Evolutionary conservation across 2,797 vertebrate species (phyloP), one percentile per base, ranked within the genome.

Genomic region (Hydrolagus colliei): DNA sequence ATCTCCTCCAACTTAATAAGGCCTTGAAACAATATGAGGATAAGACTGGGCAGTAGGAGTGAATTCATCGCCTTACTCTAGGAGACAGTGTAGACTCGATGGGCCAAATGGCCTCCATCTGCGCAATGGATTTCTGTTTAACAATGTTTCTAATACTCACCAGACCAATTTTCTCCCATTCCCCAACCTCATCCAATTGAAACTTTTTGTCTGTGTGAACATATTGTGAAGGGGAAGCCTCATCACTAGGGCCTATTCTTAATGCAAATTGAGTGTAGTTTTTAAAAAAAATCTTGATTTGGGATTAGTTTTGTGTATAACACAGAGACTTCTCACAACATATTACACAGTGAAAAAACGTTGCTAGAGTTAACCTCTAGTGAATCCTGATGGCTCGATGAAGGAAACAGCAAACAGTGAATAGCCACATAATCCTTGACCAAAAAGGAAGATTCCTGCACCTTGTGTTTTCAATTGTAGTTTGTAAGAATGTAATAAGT

Each of bases 1-100:
- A 87, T 6, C 86, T 84, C 72, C 16, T 75, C 88, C 87, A 85
- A 86, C 89, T 89, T 89, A 88, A 73, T 87, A 88, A 90, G 89
- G 87, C 88, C 86, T 88, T 87, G 89, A 52, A 52, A 6, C 27
- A 1, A 6, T 52, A 52, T 52, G 41, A 6, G 41, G 41, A 52
- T 52, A 52, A 88, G 88, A 90, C 88, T 86, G 73, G 88, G 79
- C 89, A 41, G 27, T 88, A 88, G 3, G 41, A 73, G 22, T 18
- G 72, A 73, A 18, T 18, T 27, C 4, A 18, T 73, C 5, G 4
- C 22, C 16, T 73, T 73, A 73, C 72, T 18, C 72, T 73, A 27
- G 5, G 10, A 73, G 72, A 4, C 72, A 73, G 41, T 52, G 41
- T 52, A 52, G 41, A 52, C 41, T 52, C 41, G 3, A 52, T 52